Conservation (phyloP, 2,888 invertebrate genomes). For the Meiosimyza decipiens region DNA sequence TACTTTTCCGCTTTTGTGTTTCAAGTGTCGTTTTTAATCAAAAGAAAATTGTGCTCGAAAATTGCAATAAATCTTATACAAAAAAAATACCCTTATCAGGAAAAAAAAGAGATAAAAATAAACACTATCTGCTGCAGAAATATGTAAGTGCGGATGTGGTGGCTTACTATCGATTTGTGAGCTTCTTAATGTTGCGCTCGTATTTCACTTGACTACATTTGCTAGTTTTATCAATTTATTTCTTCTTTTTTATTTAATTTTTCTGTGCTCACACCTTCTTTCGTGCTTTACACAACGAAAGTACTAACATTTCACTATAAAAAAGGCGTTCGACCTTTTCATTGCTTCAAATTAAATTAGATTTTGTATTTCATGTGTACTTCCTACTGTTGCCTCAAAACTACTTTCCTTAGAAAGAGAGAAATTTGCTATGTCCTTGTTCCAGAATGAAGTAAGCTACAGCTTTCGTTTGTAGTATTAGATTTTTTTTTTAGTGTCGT, state of each 20-base stretch:
- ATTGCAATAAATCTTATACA: slow-evolving; percentile 22
- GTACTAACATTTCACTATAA: not conserved
- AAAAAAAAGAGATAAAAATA: not conserved
- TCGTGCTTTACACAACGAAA: not conserved
- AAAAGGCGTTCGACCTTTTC: slow-evolving; percentile 21
- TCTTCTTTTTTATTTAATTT: not conserved
- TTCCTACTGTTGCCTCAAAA: not conserved
- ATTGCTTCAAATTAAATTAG: slow-evolving; percentile 29
- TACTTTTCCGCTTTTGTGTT: not conserved
- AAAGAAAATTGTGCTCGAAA: slow-evolving; percentile 21
- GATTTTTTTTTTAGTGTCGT: no score
- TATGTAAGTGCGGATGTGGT: slow-evolving; percentile 3
- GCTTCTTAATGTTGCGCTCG: slow-evolving; percentile 12
- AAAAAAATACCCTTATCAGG: not conserved
- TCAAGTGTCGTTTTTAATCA: slow-evolving; percentile 25
- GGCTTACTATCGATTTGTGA: slow-evolving; percentile 4
- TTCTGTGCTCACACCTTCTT: not conserved
- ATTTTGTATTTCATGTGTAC: not conserved
- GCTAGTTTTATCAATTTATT: slow-evolving; percentile 6
- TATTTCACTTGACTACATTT: slow-evolving; percentile 13
- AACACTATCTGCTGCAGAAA: not conserved
- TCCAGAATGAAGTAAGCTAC: no score
- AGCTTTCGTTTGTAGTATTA: no score
- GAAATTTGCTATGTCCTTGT: no score
- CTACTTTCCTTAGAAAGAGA: no score